These are phyloP conservation scores for Atherix ibis DNA, from an alignment of 2,888 invertebrate species.

Conservation along the genomic window DNA sequence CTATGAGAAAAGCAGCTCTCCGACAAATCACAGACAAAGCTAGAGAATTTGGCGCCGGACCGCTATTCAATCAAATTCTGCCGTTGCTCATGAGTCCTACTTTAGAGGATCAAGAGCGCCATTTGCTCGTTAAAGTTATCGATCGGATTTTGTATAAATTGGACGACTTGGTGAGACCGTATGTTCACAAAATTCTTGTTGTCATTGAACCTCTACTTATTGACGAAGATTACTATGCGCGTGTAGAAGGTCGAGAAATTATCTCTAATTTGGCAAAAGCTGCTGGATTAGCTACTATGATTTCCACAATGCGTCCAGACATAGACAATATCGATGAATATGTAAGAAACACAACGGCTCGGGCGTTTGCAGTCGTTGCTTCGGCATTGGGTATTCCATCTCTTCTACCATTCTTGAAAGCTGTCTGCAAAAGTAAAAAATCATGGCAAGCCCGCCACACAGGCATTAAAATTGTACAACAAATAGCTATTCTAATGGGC, in stretches of 20 bases:
- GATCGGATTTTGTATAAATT: slow-evolving; percentile 96
- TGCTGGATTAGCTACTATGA: slow-evolving; percentile 98
- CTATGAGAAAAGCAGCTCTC: slow-evolving; percentile 95
- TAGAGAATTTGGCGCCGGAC: slow-evolving; percentile 94
- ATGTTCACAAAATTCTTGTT: slow-evolving; percentile 98
- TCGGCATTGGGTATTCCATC: slow-evolving; percentile 96
- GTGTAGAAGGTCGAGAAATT: slow-evolving; percentile 98
- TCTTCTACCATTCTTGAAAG: slow-evolving; percentile 91
- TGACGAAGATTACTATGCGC: slow-evolving; percentile 99
- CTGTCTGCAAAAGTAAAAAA: slow-evolving; percentile 97
- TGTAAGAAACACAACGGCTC: slow-evolving; percentile 96
- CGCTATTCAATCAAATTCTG: slow-evolving; percentile 96
- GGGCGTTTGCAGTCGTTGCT: slow-evolving; percentile 99
- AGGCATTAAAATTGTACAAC: slow-evolving; percentile 99
- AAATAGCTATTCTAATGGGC: slow-evolving; percentile 99
- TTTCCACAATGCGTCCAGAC: slow-evolving; percentile 99
- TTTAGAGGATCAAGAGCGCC: slow-evolving; percentile 96
- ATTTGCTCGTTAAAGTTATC: slow-evolving; percentile 96
- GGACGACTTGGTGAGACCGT: slow-evolving; percentile 95
- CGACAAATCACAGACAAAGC: slow-evolving; percentile 98
- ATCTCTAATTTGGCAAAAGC: slow-evolving; percentile 99
- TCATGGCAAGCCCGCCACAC: slow-evolving; percentile 98
- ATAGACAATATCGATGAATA: slow-evolving; percentile 99
- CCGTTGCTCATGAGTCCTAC: slow-evolving; percentile 99
- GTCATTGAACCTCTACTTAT: slow-evolving; percentile 97